phyloP scores from a whole-genome alignment of 2,888 invertebrate genomes.

The Gastrophysa polygoni region DNA sequence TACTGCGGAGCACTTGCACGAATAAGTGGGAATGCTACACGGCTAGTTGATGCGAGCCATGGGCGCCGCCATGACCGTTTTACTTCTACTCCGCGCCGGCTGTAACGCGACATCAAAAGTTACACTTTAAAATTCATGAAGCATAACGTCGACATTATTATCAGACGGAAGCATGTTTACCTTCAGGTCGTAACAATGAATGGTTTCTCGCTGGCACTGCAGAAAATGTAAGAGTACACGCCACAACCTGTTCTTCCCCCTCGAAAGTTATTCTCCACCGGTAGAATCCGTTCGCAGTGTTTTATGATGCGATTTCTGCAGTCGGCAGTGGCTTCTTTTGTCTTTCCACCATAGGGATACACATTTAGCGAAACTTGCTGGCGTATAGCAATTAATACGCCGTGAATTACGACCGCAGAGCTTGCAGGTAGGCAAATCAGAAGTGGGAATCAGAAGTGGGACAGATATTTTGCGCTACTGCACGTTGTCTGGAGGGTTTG shows the following conservation, averaged over 20 bases:
- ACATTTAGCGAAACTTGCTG: not conserved
- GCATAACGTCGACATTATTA: slow-evolving; percentile 3
- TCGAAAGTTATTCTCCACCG: not conserved
- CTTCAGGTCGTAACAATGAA: slow-evolving; percentile 23
- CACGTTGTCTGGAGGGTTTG: no score
- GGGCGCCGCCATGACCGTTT: no score
- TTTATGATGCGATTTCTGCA: slow-evolving; percentile 23
- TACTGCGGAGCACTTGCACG: no score
- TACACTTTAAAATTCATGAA: slow-evolving; percentile 8
- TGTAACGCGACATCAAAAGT: no score
- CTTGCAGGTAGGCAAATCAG: not conserved
- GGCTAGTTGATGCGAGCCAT: no score
- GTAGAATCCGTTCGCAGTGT: slow-evolving; percentile 23
- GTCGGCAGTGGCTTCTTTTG: not conserved
- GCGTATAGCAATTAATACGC: not conserved
- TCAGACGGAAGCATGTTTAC: slow-evolving; percentile 26
- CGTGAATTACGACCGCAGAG: not conserved
- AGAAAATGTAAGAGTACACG: slow-evolving; percentile 22
- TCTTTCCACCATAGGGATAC: not conserved
- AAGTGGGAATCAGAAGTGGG: not conserved
- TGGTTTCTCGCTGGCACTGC: slow-evolving; percentile 22
- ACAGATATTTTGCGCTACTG: no score
- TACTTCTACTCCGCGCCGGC: no score
- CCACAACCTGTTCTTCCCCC: slow-evolving; percentile 3
- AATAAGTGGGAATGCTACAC: no score